Evolutionary conservation across 2,113 vertebrate genomes (phyloP).

Genomic region (Salvelinus fontinalis): DNA sequence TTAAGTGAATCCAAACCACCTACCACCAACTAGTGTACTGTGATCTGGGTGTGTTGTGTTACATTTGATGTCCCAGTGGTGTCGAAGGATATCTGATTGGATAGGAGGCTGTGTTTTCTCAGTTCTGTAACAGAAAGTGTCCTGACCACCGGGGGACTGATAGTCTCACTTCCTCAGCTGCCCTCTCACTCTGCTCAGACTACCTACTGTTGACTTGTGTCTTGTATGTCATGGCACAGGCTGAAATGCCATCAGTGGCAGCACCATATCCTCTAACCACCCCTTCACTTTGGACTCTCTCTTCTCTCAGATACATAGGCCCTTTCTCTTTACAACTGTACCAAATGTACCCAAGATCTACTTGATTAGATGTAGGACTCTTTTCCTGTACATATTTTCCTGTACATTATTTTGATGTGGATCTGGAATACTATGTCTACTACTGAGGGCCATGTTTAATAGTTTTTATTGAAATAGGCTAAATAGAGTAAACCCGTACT

Average conservation of each 20-base stretch:
- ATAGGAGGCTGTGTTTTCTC: slow-evolving; percentile 15
- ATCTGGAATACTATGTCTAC: no score
- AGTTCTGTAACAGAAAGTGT: slow-evolving; percentile 41
- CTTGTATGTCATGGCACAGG: slow-evolving; percentile 43
- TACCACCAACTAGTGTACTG: no score
- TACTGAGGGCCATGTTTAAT: no score
- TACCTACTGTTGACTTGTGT: slow-evolving; percentile 12
- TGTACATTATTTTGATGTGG: no score
- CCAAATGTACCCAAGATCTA: no score
- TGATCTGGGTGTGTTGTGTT: not conserved
- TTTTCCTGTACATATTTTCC: no score
- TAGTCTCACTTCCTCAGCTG: slow-evolving; percentile 18
- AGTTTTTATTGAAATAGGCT: no score
- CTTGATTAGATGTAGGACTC: no score
- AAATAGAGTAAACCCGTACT: no score
- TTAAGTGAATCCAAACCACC: not conserved
- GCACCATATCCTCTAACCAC: not conserved
- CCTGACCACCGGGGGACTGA: slow-evolving; percentile 19
- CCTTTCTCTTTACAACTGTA: no score
- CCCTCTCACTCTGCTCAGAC: slow-evolving; percentile 3
- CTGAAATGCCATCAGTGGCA: not conserved
- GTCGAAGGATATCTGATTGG: slow-evolving; percentile 37
- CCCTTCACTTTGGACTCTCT: not conserved
- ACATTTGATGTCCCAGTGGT: not conserved
- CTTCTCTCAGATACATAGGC: not conserved